phyloP scores from a whole-genome alignment of 2,797 vertebrate species.

The Acanthornis magna region DNA sequence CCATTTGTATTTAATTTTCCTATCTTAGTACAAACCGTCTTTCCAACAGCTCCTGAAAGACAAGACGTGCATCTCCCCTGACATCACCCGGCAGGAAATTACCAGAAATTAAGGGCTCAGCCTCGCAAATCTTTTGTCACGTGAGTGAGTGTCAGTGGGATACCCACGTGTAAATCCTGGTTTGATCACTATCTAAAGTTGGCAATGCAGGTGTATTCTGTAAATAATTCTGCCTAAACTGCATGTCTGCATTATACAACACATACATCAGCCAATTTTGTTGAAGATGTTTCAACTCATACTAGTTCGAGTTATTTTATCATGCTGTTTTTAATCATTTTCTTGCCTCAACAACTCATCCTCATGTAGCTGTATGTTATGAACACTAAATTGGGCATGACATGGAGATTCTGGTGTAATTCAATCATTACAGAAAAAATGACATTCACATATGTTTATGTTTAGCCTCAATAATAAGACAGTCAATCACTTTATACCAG shows the following conservation, averaged over 20 bases:
- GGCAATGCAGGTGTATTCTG: neutral
- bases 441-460: neutral
- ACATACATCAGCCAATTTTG: neutral
- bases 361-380: neutral
- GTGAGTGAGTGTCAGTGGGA: conserved; percentile 2
- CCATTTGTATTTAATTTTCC: conserved; percentile 64
- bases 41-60: conserved; percentile 54
- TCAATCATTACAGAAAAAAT: neutral
- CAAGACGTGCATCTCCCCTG: conserved; percentile 14
- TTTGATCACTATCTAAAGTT: neutral
- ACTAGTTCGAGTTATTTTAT: conserved; percentile 4
- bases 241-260: neutral
- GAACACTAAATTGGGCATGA: neutral
- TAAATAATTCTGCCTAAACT: conserved; percentile 13
- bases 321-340: conserved; percentile 42
- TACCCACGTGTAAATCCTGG: neutral
- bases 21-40: conserved; percentile 40
- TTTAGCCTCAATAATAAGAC: neutral
- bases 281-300: conserved; percentile 28
- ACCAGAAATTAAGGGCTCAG: conserved; percentile 14
- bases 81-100: neutral
- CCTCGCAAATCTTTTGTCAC: conserved; percentile 28
- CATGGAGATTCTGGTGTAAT: conserved; percentile 6
- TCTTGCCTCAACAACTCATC: conserved; percentile 10
- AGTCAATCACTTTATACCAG: neutral